phyloP scores from a whole-genome alignment of 2,888 invertebrate species.

The Rapana venosa region DNA sequence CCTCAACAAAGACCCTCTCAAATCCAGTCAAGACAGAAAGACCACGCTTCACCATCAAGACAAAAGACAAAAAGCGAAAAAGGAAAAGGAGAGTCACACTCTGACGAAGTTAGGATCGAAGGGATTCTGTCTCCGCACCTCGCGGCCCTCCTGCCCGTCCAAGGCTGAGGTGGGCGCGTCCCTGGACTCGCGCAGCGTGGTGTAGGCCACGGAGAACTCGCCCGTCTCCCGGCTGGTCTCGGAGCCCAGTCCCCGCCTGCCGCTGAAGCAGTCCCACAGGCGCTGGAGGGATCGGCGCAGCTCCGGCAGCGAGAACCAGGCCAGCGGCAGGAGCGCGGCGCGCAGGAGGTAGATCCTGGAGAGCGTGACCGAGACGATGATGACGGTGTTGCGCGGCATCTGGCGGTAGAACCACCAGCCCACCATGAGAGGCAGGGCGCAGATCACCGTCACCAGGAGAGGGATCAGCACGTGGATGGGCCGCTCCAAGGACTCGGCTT shows the following conservation, averaged over 20 bases:
- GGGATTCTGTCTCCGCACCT: slow-evolving; percentile 23
- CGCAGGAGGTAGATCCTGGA: slow-evolving; percentile 40
- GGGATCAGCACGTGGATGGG: slow-evolving; percentile 33
- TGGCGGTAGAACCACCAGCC: slow-evolving; percentile 44
- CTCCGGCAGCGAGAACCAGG: slow-evolving; percentile 42
- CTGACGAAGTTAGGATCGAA: slow-evolving; percentile 6
- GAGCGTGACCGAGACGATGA: slow-evolving; percentile 37
- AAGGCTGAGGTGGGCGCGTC: not conserved
- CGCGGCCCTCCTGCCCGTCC: not conserved
- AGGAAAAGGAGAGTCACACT: not conserved
- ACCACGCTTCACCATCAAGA: too few species aligned
- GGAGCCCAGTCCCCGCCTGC: not conserved
- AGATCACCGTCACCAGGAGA: slow-evolving; percentile 40
- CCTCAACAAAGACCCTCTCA: too few species aligned
- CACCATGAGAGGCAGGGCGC: slow-evolving; percentile 41
- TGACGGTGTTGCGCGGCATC: slow-evolving; percentile 38
- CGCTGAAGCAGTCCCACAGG: slow-evolving; percentile 11
- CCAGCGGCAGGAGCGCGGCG: slow-evolving; percentile 33
- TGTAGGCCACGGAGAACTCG: slow-evolving; percentile 42
- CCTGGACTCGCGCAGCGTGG: slow-evolving; percentile 31
- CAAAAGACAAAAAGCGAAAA: too few species aligned
- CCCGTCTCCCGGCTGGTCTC: slow-evolving; percentile 21
- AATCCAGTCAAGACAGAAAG: too few species aligned
- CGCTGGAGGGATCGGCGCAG: slow-evolving; percentile 18
- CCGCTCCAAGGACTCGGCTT: not conserved